These are phyloP conservation scores for Epicauta chinensis DNA, from an alignment of 1,140 invertebrate genomes.

Conservation along the genomic window DNA sequence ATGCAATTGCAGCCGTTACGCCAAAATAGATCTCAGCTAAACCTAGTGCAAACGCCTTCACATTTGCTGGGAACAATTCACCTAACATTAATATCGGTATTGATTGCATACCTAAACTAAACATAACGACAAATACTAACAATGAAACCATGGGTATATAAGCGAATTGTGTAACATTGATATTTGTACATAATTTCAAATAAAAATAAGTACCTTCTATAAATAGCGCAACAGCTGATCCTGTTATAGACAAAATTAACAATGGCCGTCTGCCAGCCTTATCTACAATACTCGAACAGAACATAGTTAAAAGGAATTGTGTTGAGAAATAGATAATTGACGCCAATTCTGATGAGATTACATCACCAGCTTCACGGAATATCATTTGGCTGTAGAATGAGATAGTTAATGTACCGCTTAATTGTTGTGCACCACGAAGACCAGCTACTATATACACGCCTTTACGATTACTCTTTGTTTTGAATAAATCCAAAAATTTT, in stretches of 20 bases:
- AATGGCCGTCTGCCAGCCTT: conserved; percentile 62
- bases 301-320: conserved; percentile 56
- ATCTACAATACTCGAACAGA: conserved; percentile 62
- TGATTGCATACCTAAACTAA: conserved; percentile 61
- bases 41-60: conserved; percentile 62
- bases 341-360: conserved; percentile 26
- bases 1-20: conserved; percentile 63
- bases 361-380: conserved; percentile 52
- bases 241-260: conserved; percentile 54
- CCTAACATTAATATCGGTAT: conserved; percentile 66
- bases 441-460: conserved; percentile 56
- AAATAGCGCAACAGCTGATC: conserved; percentile 48
- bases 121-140: conserved; percentile 61
- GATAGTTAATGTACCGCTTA: conserved; percentile 67
- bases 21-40: conserved; percentile 64
- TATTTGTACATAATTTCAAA: conserved; percentile 42
- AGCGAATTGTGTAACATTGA: conserved; percentile 41
- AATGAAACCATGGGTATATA: conserved; percentile 58
- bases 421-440: conserved; percentile 67
- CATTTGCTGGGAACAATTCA: conserved; percentile 66
- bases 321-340: conserved; percentile 56
- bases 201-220: conserved; percentile 57
- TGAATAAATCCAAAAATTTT: conserved; percentile 50
- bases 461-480: conserved; percentile 52
- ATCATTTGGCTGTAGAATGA: conserved; percentile 71